phyloP scores from a whole-genome alignment of 2,797 vertebrate species.

The Carduelis carduelis region DNA sequence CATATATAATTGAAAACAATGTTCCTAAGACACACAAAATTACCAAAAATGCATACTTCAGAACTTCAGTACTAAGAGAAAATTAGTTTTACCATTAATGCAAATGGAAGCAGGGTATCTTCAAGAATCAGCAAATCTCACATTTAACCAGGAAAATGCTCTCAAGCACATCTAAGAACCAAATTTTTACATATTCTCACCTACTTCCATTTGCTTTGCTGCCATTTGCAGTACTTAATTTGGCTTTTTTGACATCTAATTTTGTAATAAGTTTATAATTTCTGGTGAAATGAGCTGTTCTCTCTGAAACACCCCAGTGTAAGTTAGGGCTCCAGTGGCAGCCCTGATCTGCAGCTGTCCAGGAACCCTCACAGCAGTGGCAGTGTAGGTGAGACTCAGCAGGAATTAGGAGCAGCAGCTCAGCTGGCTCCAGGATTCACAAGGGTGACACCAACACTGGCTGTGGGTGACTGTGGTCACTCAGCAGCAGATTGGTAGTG shows the following conservation, averaged over 20 bases:
- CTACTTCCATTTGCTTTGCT: neutral
- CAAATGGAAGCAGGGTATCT: neutral
- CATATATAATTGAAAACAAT: neutral
- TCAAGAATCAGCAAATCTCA: neutral
- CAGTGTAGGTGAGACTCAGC: neutral
- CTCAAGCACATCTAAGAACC: neutral
- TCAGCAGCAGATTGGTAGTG: neutral
- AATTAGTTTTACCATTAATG: neutral
- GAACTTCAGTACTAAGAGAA: neutral
- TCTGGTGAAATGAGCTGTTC: neutral
- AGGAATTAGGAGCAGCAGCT: neutral
- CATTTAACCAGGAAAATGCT: neutral
- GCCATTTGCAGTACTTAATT: neutral
- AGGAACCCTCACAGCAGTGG: neutral
- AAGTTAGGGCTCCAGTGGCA: neutral
- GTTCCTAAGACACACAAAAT: neutral
- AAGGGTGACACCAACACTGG: neutral
- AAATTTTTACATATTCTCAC: neutral
- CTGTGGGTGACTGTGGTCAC: neutral
- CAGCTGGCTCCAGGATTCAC: neutral
- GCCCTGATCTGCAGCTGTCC: neutral
- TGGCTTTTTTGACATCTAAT: neutral
- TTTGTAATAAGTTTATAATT: neutral
- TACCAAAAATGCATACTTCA: neutral
- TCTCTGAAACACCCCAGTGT: neutral